A percentile compares a stretch with the other conserved stretches of the same genome.
Evolutionary conservation across 1,140 invertebrate species (phyloP).

Genomic region (Drosophila asahinai): DNA sequence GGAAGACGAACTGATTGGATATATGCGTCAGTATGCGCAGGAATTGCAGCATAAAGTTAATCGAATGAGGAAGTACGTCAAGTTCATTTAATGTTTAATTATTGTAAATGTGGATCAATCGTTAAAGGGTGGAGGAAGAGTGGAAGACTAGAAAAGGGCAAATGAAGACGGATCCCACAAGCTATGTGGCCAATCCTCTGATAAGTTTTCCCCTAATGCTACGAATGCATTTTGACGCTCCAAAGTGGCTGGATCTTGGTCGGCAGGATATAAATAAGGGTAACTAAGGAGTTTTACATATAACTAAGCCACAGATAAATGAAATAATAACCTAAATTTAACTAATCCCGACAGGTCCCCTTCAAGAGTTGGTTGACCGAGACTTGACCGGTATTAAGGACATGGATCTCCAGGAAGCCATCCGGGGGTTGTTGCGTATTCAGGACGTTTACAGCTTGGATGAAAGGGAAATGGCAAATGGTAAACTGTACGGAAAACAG

Average conservation of each 20-base stretch:
- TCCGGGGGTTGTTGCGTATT: constrained; percentile 16
- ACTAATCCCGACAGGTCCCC: background rate
- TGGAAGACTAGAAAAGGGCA: background rate
- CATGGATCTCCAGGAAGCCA: constrained; percentile 21
- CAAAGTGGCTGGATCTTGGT: constrained; percentile 8
- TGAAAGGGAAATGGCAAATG: constrained; percentile 42
- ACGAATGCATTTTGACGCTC: constrained; percentile 50
- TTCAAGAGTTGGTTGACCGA: constrained; percentile 23
- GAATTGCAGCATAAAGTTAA: constrained; percentile 20
- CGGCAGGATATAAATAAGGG: constrained; percentile 7
- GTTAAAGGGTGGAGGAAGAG: constrained; percentile 16
- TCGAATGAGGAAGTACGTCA: constrained; percentile 13
- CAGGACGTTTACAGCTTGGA: constrained; percentile 20
- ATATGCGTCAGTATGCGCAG: constrained; percentile 24
- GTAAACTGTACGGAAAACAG: constrained; percentile 21
- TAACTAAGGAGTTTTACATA: background rate
- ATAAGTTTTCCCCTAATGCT: constrained; percentile 50
- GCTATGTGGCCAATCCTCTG: constrained; percentile 48
- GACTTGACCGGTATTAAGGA: constrained; percentile 10
- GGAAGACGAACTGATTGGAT: constrained; percentile 41
- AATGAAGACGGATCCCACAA: background rate
- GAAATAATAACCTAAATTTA: background rate
- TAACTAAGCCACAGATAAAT: too few species aligned
- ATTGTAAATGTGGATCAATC: background rate
- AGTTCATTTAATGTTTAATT: too few species aligned